Percentiles rank a stretch among this genome's conserved stretches.
phyloP scores from a whole-genome alignment of 2,113 vertebrate genomes.

The Spilogale gracilis region DNA sequence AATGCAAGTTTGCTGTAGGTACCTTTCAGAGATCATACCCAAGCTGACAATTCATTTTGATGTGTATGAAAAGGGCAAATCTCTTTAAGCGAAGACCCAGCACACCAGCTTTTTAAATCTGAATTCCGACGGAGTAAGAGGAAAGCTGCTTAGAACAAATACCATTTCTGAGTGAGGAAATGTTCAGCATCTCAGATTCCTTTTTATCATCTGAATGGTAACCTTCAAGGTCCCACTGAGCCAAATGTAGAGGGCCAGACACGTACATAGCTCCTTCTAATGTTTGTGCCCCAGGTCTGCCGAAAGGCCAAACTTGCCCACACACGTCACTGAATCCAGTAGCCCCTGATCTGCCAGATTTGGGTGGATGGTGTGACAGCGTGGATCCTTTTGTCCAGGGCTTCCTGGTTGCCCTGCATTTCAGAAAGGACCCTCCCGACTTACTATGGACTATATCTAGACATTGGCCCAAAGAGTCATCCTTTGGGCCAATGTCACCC shows the following conservation, averaged over 20 bases:
- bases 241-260: background rate
- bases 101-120: background rate
- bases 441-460: background rate
- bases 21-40: constrained; percentile 23
- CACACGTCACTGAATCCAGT: background rate
- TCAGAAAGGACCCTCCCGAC: background rate
- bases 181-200: background rate
- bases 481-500: background rate
- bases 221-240: background rate
- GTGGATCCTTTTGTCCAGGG: background rate
- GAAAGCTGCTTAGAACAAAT: constrained; percentile 29
- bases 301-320: background rate
- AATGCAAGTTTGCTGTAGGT: background rate
- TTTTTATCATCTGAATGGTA: constrained; percentile 16
- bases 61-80: constrained; percentile 29
- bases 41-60: constrained; percentile 51
- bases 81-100: constrained; percentile 37
- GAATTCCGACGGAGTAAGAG: constrained; percentile 44
- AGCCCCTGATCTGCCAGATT: background rate
- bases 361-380: background rate
- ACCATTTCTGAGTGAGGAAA: constrained; percentile 2
- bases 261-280: background rate
- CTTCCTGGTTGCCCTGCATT: background rate
- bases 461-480: background rate
- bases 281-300: background rate